Conservation (phyloP, 1,140 invertebrate species). For the Onthophagus taurus region DNA sequence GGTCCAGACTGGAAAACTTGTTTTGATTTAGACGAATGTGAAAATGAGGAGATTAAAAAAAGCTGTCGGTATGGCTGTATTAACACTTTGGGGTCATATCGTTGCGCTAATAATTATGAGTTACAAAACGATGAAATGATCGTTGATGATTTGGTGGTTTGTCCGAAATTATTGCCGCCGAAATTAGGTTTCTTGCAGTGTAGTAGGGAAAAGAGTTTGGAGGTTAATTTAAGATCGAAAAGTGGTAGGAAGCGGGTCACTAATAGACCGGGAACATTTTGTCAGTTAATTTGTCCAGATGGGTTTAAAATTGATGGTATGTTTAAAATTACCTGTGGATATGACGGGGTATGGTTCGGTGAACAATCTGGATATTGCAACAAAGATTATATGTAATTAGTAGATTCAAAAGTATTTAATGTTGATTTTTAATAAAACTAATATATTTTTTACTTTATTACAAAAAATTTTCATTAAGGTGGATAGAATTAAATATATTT, state of each 20-base stretch:
- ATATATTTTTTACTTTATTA: no score
- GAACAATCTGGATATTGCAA: neutral
- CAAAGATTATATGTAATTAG: no score
- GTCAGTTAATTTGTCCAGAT: conserved; percentile 8
- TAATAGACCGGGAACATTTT: conserved; percentile 17
- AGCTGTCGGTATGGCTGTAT: conserved; percentile 16
- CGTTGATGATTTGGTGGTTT: conserved; percentile 3
- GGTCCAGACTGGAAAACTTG: conserved; percentile 22
- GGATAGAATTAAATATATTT: no score
- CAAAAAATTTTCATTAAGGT: no score
- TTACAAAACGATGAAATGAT: conserved; percentile 4
- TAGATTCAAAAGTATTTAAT: no score
- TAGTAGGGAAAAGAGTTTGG: conserved; percentile 6
- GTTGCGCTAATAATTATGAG: neutral
- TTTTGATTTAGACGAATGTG: conserved; percentile 25
- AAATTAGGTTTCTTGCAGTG: conserved; percentile 16
- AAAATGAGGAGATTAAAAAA: conserved; percentile 12
- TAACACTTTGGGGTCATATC: conserved; percentile 22
- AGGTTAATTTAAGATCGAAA: conserved; percentile 8
- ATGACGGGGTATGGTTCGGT: conserved; percentile 13
- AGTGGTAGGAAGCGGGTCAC: conserved; percentile 8
- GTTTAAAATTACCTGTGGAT: conserved; percentile 11
- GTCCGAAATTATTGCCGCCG: conserved; percentile 16
- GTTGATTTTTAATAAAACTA: no score
- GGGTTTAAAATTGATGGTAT: conserved; percentile 13